Evolutionary conservation across 1,140 invertebrate species (phyloP).

Genomic region (Eulimnadia texana): DNA sequence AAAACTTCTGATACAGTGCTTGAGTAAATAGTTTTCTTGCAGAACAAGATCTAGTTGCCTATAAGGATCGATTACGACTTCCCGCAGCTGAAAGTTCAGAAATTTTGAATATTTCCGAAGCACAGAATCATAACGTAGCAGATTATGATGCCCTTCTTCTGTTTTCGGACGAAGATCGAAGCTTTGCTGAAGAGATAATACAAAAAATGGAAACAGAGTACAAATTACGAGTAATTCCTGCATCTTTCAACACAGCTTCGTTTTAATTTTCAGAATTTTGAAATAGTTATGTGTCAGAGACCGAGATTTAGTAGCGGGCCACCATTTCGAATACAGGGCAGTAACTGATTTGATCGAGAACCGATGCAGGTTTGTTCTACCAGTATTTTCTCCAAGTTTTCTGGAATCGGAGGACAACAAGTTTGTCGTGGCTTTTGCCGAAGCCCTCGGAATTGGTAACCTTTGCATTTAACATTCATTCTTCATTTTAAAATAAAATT

Average conservation of each 20-base stretch:
- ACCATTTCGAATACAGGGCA: conserved; percentile 48
- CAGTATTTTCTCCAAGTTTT: conserved; percentile 54
- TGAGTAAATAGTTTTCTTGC: conserved; percentile 10
- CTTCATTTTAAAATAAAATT: not conserved
- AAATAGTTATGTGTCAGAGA: conserved; percentile 47
- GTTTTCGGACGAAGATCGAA: conserved; percentile 48
- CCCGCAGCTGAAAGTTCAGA: not conserved
- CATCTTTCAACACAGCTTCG: not conserved
- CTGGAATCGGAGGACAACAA: conserved; percentile 47
- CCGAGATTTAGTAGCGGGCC: conserved; percentile 44
- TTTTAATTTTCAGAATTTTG: not conserved
- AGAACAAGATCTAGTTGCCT: conserved; percentile 28
- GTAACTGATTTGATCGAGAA: conserved; percentile 54
- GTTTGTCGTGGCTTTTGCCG: conserved; percentile 55
- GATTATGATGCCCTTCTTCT: conserved; percentile 53
- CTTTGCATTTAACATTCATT: not conserved
- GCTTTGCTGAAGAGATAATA: conserved; percentile 44
- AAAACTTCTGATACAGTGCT: not conserved
- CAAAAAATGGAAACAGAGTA: conserved; percentile 42
- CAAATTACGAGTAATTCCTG: conserved; percentile 40
- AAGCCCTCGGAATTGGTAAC: conserved; percentile 54
- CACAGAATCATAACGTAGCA: conserved; percentile 35
- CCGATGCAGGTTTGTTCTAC: conserved; percentile 51
- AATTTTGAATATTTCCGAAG: not conserved
- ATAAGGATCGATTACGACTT: conserved; percentile 21